phyloP scores from a whole-genome alignment of 2,113 vertebrate species.

The Mirounga angustirostris region DNA sequence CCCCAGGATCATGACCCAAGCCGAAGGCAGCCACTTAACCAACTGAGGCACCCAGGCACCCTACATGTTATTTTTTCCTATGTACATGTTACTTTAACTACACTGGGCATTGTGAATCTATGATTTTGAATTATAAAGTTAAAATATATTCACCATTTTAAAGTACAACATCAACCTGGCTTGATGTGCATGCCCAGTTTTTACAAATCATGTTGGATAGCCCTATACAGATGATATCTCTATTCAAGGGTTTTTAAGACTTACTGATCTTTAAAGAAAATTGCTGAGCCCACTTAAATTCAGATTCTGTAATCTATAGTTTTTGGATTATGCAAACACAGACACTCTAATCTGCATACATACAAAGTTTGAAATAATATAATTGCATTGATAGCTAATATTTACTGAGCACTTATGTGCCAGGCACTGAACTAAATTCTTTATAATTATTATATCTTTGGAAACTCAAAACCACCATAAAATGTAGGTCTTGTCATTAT shows the following conservation, averaged over 20 bases:
- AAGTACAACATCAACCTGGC: slow-evolving; percentile 38
- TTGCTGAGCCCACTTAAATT: slow-evolving; percentile 74
- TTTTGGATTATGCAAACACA: slow-evolving; percentile 56
- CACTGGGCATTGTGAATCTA: background rate
- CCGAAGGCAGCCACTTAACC: background rate
- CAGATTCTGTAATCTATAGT: slow-evolving; percentile 68
- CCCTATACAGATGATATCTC: slow-evolving; percentile 60
- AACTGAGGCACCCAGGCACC: background rate
- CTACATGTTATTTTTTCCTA: background rate
- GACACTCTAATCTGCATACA: slow-evolving; percentile 21
- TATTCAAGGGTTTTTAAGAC: slow-evolving; percentile 83
- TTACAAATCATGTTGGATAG: slow-evolving; percentile 63
- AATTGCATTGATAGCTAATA: slow-evolving; percentile 31
- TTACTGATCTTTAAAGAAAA: slow-evolving; percentile 81
- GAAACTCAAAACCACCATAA: slow-evolving; percentile 29
- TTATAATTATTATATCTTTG: background rate
- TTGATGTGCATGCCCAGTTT: slow-evolving; percentile 58
- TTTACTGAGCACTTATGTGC: slow-evolving; percentile 24
- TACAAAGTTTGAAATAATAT: slow-evolving; percentile 29
- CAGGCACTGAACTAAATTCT: slow-evolving; percentile 36
- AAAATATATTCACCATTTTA: slow-evolving; percentile 53
- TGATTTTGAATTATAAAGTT: slow-evolving; percentile 57
- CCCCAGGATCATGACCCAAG: background rate
- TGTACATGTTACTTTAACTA: slow-evolving; percentile 16
- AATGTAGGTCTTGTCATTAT: slow-evolving; percentile 48